Conservation (phyloP, 2,888 invertebrate species). For the Pediacus dermestoides region DNA sequence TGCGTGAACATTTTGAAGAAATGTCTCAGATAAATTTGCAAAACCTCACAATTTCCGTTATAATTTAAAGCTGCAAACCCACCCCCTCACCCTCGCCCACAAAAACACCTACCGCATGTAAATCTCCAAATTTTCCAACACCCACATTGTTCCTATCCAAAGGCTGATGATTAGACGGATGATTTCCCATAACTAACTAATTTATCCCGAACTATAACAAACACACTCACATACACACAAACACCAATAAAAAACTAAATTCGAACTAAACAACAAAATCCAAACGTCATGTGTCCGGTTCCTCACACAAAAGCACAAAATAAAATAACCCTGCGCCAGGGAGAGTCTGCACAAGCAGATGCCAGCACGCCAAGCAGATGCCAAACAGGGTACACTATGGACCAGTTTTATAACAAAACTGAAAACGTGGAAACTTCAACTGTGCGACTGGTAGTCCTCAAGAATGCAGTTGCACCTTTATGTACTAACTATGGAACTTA, state of each 20-base stretch:
- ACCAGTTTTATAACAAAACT: too few relatives aligned
- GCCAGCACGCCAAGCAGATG: slow-evolving; percentile 4
- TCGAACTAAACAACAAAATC: slow-evolving; percentile 1
- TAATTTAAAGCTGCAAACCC: too few relatives aligned
- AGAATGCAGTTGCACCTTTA: slow-evolving; percentile 21
- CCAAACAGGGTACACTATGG: slow-evolving; percentile 2
- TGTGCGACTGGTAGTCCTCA: slow-evolving; percentile 14
- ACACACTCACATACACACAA: slow-evolving; percentile 15
- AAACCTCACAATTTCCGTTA: too few relatives aligned
- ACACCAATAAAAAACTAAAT: neutral
- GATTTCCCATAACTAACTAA: slow-evolving; percentile 66
- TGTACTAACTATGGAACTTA: slow-evolving; percentile 14
- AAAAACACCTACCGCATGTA: slow-evolving; percentile 46
- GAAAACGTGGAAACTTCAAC: too few relatives aligned
- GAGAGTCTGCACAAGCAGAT: slow-evolving; percentile 4
- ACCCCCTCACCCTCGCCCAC: too few relatives aligned
- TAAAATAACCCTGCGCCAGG: neutral
- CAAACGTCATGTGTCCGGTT: neutral
- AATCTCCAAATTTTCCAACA: slow-evolving; percentile 51
- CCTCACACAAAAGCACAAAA: slow-evolving; percentile 1
- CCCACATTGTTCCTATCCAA: slow-evolving; percentile 61
- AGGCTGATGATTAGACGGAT: slow-evolving; percentile 80
- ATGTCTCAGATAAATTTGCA: too few relatives aligned
- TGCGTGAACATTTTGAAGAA: too few relatives aligned
- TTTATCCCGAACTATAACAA: slow-evolving; percentile 14